A percentile compares a stretch with the other conserved stretches of the same genome.
phyloP scores from a whole-genome alignment of 2,888 invertebrate genomes.

The Ennomos quercinarius region DNA sequence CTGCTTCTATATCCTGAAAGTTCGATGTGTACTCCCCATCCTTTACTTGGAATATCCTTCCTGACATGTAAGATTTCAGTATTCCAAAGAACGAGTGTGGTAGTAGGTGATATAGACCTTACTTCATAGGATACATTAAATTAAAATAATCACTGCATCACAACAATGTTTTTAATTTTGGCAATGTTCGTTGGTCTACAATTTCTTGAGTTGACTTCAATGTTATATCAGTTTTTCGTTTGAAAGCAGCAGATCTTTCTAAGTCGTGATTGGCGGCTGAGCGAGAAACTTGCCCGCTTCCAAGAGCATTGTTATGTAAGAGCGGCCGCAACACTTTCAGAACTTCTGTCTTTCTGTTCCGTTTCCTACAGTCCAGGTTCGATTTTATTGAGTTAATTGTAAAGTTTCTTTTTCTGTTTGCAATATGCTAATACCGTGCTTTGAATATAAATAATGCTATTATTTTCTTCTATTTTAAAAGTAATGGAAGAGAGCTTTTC shows the following conservation, averaged over 20 bases:
- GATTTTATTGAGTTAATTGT: constrained; percentile 22
- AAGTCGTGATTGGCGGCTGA: constrained; percentile 38
- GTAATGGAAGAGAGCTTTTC: too few species aligned
- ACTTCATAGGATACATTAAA: too few species aligned
- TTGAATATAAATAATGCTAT: too few species aligned
- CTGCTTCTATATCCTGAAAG: too few species aligned
- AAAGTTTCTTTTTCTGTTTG: constrained; percentile 9
- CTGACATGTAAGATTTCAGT: too few species aligned
- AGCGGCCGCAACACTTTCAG: constrained; percentile 36
- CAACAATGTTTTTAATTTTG: not conserved
- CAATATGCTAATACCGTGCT: not conserved
- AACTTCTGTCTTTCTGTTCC: constrained; percentile 33
- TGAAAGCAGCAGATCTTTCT: constrained; percentile 11
- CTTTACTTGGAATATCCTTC: too few species aligned
- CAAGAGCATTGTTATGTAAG: constrained; percentile 48
- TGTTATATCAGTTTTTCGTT: constrained; percentile 31
- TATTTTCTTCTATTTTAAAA: too few species aligned
- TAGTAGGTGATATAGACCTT: too few species aligned
- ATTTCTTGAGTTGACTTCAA: not conserved
- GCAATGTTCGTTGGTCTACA: not conserved
- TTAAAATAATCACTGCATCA: too few species aligned
- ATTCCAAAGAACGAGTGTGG: too few species aligned
- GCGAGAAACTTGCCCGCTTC: constrained; percentile 38
- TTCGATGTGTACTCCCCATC: too few species aligned
- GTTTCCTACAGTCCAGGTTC: constrained; percentile 20